phyloP scores from a whole-genome alignment of 2,888 invertebrate genomes.

The Doris montereyensis region DNA sequence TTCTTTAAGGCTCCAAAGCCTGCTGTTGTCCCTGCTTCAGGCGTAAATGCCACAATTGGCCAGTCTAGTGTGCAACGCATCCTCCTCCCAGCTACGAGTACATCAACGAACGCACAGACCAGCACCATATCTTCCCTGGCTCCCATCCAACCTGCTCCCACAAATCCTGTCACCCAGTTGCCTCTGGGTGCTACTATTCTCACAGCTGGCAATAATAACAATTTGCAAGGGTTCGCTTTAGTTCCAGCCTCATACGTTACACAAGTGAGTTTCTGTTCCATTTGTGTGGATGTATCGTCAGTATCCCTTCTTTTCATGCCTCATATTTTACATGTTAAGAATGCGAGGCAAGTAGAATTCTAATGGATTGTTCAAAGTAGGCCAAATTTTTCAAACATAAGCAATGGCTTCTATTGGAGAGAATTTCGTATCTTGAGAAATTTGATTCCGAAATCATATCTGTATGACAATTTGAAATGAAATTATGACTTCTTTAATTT shows the following conservation, averaged over 20 bases:
- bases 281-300: no score
- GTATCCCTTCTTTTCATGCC: no score
- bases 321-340: no score
- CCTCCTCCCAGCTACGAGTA: slow-evolving; percentile 63
- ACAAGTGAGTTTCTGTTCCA: slow-evolving; percentile 63
- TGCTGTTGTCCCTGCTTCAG: not conserved
- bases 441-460: no score
- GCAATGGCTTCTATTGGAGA: no score
- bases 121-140: slow-evolving; percentile 49
- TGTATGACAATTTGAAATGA: no score
- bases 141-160: slow-evolving; percentile 66
- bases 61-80: slow-evolving; percentile 61
- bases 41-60: slow-evolving; percentile 30
- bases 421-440: no score
- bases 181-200: slow-evolving; percentile 69
- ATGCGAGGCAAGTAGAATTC: no score
- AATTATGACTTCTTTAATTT: no score
- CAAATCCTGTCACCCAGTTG: slow-evolving; percentile 49
- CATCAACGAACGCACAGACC: slow-evolving; percentile 22
- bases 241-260: slow-evolving; percentile 78
- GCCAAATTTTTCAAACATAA: no score
- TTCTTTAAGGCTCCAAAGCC: slow-evolving; percentile 41
- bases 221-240: slow-evolving; percentile 75
- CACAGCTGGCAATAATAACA: slow-evolving; percentile 66
- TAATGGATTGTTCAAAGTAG: no score